These are phyloP conservation scores for Arrhamphus sclerolepis DNA, from an alignment of 2,797 vertebrate species.

Conservation along the genomic window DNA sequence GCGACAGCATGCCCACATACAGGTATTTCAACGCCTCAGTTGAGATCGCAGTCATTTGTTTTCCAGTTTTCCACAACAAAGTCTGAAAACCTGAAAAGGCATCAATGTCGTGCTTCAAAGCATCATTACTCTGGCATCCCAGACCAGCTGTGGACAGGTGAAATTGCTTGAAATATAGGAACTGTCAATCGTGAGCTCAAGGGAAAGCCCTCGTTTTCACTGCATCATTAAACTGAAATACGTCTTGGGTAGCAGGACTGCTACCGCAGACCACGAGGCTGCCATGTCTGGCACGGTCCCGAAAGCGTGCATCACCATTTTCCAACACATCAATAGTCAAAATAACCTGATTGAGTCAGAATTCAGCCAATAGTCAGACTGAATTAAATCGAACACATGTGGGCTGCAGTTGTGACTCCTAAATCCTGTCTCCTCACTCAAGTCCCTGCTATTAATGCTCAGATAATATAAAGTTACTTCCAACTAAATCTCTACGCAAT, in stretches of 20 bases:
- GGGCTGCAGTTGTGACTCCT: conserved; percentile 44
- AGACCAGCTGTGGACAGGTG: conserved; percentile 66
- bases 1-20: conserved; percentile 50
- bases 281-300: conserved; percentile 48
- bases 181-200: conserved; percentile 46
- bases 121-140: conserved; percentile 40
- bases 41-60: conserved; percentile 47
- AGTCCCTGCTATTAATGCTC: conserved; percentile 49
- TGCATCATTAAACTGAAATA: conserved; percentile 71
- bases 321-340: conserved; percentile 46
- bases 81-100: conserved; percentile 36
- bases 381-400: conserved; percentile 52
- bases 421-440: conserved; percentile 29
- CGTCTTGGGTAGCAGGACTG: conserved; percentile 48
- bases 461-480: conserved; percentile 74
- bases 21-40: conserved; percentile 56
- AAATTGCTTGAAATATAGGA: conserved; percentile 68
- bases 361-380: conserved; percentile 49
- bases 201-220: conserved; percentile 55
- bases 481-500: conserved; percentile 67
- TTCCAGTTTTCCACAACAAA: conserved; percentile 55
- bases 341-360: conserved; percentile 51
- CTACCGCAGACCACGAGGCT: conserved; percentile 51
- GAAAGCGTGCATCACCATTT: conserved; percentile 48
- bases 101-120: conserved; percentile 44